Base-by-base conservation (phyloP, 35 echinoderm and acorn worm genomes). In the Anneissia japonica region DNA sequence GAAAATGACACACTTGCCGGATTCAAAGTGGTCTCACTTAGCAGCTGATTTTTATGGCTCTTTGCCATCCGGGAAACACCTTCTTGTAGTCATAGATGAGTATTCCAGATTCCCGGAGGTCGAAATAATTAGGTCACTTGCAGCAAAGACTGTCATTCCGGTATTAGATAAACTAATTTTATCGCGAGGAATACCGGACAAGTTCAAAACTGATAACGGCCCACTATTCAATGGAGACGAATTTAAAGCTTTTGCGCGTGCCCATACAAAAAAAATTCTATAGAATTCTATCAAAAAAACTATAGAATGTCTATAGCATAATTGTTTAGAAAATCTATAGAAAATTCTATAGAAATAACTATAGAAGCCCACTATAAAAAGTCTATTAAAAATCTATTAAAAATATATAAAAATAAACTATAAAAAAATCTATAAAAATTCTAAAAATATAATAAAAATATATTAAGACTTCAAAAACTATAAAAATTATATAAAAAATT, bases 51-150 rank as follows among this genome's bases (percentile, higher is more conserved):
- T 87, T 29, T 83, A 41, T 51, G 84, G 90, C 29, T 77, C 90
- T 40, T 81, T 87, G 21, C 90, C 84, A 23, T 87, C 85, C 23
- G 84, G 90, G 26, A 51, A 83, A 28, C 81, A 92, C 73, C 30
- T 87, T 30, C 33, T 92, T 0, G 90, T 83, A 23, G 34, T 92
- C 1, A 81, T 84, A 37, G 85, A 92, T 72, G 79, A 91, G 79
- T 91, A 91, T 46, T 91, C 89, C 12, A 39, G 90, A 87, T 92
- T 46, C 37, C 85, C 79, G 10, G 90, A 82, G 41, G 84, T 92
- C 13, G 90, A 92, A 77, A 92, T 92, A 5, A 87, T 92, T 0
- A 82, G 45, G 41, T 89, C 87, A 38, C 31, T 83, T 12, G 29
- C 31, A 38, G 16, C 87, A 21, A 73, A 75, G 77, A 75, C 87